Percentiles rank a stretch among this genome's conserved stretches.
Evolutionary conservation across 2,113 vertebrate species (phyloP).

Genomic region (Cyanoderma ruficeps): DNA sequence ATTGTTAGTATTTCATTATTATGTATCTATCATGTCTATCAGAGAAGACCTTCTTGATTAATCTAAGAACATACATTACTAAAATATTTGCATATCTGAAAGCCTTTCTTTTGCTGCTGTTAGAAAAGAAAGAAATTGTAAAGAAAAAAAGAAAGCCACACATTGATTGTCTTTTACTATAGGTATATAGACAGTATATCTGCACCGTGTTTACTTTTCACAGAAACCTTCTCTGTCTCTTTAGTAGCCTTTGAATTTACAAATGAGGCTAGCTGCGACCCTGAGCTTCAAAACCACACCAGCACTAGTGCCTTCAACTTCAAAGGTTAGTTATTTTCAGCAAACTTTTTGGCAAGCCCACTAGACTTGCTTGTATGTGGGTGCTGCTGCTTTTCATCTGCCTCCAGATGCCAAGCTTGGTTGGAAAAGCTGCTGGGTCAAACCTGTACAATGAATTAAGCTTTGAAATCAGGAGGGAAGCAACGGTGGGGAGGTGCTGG

Average conservation of each 20-base stretch:
- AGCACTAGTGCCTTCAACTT: background rate
- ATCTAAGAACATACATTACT: background rate
- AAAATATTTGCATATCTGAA: background rate
- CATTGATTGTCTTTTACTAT: background rate
- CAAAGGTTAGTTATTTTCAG: slow-evolving; percentile 17
- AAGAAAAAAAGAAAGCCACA: background rate
- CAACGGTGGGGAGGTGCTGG: background rate
- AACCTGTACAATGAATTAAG: background rate
- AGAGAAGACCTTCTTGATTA: background rate
- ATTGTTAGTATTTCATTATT: background rate
- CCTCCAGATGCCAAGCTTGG: background rate
- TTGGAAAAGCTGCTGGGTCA: background rate
- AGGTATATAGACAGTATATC: background rate
- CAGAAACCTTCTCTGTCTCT: background rate
- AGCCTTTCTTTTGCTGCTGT: background rate
- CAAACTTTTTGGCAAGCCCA: background rate
- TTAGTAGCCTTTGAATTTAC: background rate
- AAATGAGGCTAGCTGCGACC: background rate
- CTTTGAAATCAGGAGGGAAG: background rate
- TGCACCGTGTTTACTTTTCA: background rate
- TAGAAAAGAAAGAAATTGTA: background rate
- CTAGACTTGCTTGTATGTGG: background rate
- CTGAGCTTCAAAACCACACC: background rate
- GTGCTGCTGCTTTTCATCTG: background rate
- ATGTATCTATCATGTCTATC: background rate